Percentiles rank a stretch among this genome's conserved stretches.
These are phyloP conservation scores for Zootoca vivipara DNA, from an alignment of 2,113 vertebrate species.

Conservation along the genomic window DNA sequence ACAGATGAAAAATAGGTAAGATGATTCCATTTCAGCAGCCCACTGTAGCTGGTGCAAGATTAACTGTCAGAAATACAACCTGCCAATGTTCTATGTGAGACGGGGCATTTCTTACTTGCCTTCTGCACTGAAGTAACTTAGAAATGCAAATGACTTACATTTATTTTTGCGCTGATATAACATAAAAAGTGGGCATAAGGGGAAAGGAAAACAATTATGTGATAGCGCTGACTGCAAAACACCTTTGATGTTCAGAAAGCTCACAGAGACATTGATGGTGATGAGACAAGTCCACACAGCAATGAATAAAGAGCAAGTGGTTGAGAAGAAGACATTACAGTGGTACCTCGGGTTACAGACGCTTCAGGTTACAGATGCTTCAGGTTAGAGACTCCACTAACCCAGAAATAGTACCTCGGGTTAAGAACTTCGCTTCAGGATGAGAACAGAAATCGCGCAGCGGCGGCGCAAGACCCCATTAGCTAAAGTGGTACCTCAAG, in stretches of 20 bases:
- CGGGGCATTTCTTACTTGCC: not conserved
- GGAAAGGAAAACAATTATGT: slow-evolving; percentile 43
- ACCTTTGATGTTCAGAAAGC: slow-evolving; percentile 64
- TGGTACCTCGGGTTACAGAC: too few species aligned
- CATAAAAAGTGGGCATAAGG: slow-evolving; percentile 49
- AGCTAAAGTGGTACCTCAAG: too few species aligned
- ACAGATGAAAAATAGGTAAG: not conserved
- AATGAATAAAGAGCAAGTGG: slow-evolving; percentile 41
- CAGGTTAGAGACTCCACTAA: too few species aligned
- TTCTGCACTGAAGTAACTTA: not conserved
- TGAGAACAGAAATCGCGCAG: too few species aligned
- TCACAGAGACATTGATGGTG: slow-evolving; percentile 61
- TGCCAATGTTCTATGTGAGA: not conserved
- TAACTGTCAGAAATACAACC: not conserved
- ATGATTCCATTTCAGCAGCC: not conserved
- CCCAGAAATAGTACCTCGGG: too few species aligned
- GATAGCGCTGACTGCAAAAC: slow-evolving; percentile 59
- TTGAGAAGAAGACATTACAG: slow-evolving; percentile 51
- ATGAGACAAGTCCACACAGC: slow-evolving; percentile 47
- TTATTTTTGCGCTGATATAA: slow-evolving; percentile 52
- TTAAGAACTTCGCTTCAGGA: too few species aligned
- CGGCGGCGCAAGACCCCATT: too few species aligned
- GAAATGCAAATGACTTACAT: slow-evolving; percentile 53
- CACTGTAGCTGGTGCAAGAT: not conserved
- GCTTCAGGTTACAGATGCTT: too few species aligned